These are phyloP conservation scores for Huso huso DNA, from an alignment of 2,797 vertebrate genomes.

Conservation along the genomic window DNA sequence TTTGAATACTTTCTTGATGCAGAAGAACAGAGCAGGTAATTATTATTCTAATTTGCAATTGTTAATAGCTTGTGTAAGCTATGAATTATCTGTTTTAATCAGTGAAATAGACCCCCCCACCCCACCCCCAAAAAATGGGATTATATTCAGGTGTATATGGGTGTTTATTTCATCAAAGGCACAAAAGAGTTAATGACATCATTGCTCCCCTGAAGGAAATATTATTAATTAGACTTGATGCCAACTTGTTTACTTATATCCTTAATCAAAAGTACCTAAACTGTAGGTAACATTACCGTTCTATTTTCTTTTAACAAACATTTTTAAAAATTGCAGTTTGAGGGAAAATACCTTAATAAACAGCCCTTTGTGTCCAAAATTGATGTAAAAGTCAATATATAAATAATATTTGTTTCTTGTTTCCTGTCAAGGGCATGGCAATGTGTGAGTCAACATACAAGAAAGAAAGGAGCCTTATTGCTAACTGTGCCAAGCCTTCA, in stretches of 20 bases:
- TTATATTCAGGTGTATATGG: too few relatives aligned
- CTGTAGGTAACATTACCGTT: conserved; percentile 11
- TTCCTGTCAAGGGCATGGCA: conserved; percentile 68
- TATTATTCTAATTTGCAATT: conserved; percentile 17
- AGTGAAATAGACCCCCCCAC: neutral
- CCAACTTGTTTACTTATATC: too few relatives aligned
- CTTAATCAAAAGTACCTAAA: conserved; percentile 8
- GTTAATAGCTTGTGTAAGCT: neutral
- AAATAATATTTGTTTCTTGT: neutral
- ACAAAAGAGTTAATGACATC: too few relatives aligned
- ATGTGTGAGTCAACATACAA: conserved; percentile 65
- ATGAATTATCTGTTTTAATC: neutral
- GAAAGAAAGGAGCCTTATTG: conserved; percentile 67
- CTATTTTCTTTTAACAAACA: neutral
- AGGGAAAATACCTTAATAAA: too few relatives aligned
- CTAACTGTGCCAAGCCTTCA: conserved; percentile 77
- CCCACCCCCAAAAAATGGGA: conserved; percentile 22
- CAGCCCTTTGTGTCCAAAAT: neutral
- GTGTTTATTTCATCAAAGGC: too few relatives aligned
- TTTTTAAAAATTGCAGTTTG: too few relatives aligned
- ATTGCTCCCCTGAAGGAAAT: too few relatives aligned
- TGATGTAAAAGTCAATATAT: conserved; percentile 15
- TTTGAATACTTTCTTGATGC: conserved; percentile 89
- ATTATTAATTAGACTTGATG: too few relatives aligned
- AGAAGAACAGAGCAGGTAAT: conserved; percentile 72